Conservation (phyloP, 2,888 invertebrate genomes). For the Periphyllus acericola region DNA sequence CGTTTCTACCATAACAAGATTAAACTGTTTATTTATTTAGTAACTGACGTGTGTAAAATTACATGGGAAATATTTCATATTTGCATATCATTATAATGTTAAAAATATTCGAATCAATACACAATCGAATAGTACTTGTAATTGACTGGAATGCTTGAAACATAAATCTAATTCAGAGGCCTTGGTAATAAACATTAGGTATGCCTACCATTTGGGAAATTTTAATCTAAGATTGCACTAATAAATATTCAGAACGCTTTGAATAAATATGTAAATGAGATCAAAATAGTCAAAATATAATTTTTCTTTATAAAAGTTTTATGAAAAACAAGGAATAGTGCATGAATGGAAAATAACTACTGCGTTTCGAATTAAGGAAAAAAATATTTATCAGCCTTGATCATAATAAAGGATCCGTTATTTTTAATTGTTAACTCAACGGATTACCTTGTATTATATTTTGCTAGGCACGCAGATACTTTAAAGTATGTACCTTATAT, state of each 20-base stretch:
- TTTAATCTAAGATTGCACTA: constrained; percentile 24
- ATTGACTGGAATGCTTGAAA: constrained; percentile 13
- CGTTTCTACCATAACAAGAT: neutral
- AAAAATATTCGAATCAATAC: constrained; percentile 1
- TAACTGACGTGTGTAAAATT: neutral
- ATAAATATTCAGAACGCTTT: constrained; percentile 40
- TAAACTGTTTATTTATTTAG: neutral
- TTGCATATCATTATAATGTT: neutral
- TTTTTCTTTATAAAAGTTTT: neutral
- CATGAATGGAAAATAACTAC: neutral
- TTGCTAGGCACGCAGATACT: too few species aligned
- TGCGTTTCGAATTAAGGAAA: neutral
- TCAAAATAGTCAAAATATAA: constrained; percentile 40
- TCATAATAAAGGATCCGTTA: neutral
- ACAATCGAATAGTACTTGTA: neutral
- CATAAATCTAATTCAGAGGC: constrained; percentile 21
- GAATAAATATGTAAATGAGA: constrained; percentile 44
- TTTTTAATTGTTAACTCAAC: neutral
- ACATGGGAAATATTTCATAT: neutral
- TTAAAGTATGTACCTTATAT: too few species aligned
- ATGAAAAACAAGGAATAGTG: neutral
- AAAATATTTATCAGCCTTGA: neutral
- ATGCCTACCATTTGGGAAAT: constrained; percentile 12
- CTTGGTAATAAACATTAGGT: neutral
- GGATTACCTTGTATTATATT: too few species aligned